Conservation (phyloP, 2,797 vertebrate species). For the Fundulus diaphanus region DNA sequence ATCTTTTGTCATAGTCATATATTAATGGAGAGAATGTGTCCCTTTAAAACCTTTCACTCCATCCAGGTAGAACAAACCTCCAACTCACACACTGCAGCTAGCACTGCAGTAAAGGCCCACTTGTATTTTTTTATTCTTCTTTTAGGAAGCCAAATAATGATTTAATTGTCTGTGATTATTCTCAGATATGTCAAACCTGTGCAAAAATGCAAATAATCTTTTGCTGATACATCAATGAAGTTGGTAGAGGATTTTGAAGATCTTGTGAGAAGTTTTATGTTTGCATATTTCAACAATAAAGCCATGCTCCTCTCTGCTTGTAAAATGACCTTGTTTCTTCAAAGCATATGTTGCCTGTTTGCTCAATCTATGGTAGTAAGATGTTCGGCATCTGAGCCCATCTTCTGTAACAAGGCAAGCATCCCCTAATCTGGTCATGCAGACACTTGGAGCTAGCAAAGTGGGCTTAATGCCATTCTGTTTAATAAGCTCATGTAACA, state of each 20-base stretch:
- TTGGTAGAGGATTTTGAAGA: constrained; percentile 26
- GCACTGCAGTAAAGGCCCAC: constrained; percentile 48
- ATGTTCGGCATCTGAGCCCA: constrained; percentile 50
- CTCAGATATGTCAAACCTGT: constrained; percentile 37
- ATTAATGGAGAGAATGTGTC: constrained; percentile 76
- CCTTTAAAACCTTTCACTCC: constrained; percentile 76
- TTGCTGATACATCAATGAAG: constrained; percentile 23
- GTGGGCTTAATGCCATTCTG: constrained; percentile 69
- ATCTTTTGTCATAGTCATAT: constrained; percentile 67
- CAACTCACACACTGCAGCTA: constrained; percentile 63
- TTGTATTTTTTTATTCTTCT: constrained; percentile 20
- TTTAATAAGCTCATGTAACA: constrained; percentile 68
- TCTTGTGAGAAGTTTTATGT: constrained; percentile 22
- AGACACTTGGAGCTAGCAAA: constrained; percentile 48
- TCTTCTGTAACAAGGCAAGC: constrained; percentile 57
- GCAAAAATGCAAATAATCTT: constrained; percentile 13
- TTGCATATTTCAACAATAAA: constrained; percentile 27
- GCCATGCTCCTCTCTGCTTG: constrained; percentile 20
- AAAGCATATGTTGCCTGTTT: constrained; percentile 47
- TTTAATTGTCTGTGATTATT: constrained; percentile 34
- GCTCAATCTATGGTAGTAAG: constrained; percentile 44
- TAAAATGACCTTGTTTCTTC: constrained; percentile 53
- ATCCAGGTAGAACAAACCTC: constrained; percentile 58
- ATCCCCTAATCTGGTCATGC: constrained; percentile 66
- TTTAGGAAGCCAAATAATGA: constrained; percentile 21